These are phyloP conservation scores for Agapornis roseicollis DNA, from an alignment of 2,113 vertebrate genomes.

Conservation along the genomic window DNA sequence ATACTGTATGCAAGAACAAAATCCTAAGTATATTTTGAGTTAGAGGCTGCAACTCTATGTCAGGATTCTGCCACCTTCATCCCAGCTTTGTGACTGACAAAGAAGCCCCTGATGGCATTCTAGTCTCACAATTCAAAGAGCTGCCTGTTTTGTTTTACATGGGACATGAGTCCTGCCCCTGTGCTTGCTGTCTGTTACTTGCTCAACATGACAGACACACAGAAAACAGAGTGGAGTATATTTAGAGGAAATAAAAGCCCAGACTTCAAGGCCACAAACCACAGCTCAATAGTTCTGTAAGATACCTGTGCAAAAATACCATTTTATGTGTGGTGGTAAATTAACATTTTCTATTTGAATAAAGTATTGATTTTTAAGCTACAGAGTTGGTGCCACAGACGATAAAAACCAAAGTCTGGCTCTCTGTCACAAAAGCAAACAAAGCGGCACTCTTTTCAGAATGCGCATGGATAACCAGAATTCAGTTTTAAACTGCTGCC, in stretches of 20 bases:
- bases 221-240: slow-evolving; percentile 4
- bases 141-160: slow-evolving; percentile 10
- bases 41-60: neutral
- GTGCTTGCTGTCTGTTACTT: slow-evolving; percentile 7
- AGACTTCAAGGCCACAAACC: slow-evolving; percentile 4
- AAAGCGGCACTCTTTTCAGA: neutral
- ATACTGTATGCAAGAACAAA: neutral
- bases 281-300: neutral
- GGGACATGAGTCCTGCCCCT: neutral
- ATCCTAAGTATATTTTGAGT: neutral
- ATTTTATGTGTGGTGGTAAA: neutral
- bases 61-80: neutral
- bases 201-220: neutral
- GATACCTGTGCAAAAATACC: slow-evolving; percentile 7
- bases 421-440: neutral
- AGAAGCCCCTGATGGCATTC: neutral
- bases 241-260: slow-evolving; percentile 51
- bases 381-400: neutral
- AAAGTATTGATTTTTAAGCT: neutral
- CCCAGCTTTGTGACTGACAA: neutral
- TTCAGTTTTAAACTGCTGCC: neutral
- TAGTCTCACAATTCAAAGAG: neutral
- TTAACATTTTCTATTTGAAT: neutral
- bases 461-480: neutral
- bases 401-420: neutral